phyloP scores from a whole-genome alignment of 2,113 vertebrate genomes.

The Lepisosteus oculatus region DNA sequence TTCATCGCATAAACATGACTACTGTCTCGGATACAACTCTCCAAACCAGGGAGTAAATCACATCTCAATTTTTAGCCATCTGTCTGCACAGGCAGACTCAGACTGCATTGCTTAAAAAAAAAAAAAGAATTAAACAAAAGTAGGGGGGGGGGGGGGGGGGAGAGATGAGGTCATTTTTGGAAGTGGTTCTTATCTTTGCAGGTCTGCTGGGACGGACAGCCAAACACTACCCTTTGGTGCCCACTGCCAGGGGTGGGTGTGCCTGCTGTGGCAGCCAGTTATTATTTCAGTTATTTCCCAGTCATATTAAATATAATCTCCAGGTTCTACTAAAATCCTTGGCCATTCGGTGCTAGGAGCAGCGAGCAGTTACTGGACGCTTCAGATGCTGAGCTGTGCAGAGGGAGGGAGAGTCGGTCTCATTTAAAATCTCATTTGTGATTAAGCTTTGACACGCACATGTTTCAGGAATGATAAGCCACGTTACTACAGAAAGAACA shows the following conservation, averaged over 20 bases:
- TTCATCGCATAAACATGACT: constrained; percentile 63
- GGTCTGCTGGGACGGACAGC: constrained; percentile 16
- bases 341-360: constrained; percentile 29
- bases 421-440: constrained; percentile 25
- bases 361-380: constrained; percentile 40
- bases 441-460: background rate
- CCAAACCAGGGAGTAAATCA: constrained; percentile 66
- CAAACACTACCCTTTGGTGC: constrained; percentile 43
- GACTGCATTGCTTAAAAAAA: constrained; percentile 12
- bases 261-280: constrained; percentile 57
- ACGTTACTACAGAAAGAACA: no score
- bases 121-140: constrained; percentile 36
- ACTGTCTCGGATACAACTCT: constrained; percentile 65
- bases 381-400: constrained; percentile 30
- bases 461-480: no score
- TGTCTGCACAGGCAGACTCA: constrained; percentile 41
- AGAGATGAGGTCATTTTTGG: constrained; percentile 38
- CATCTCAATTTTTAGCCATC: constrained; percentile 46
- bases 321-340: background rate
- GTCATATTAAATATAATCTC: constrained; percentile 35
- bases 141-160: constrained; percentile 13
- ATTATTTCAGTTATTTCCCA: constrained; percentile 48
- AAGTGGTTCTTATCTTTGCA: constrained; percentile 34
- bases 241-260: constrained; percentile 47
- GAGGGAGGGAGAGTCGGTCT: constrained; percentile 12